Percentiles rank a stretch among this genome's conserved stretches.
phyloP scores from a whole-genome alignment of 2,113 vertebrate species.

The Ovibos moschatus region DNA sequence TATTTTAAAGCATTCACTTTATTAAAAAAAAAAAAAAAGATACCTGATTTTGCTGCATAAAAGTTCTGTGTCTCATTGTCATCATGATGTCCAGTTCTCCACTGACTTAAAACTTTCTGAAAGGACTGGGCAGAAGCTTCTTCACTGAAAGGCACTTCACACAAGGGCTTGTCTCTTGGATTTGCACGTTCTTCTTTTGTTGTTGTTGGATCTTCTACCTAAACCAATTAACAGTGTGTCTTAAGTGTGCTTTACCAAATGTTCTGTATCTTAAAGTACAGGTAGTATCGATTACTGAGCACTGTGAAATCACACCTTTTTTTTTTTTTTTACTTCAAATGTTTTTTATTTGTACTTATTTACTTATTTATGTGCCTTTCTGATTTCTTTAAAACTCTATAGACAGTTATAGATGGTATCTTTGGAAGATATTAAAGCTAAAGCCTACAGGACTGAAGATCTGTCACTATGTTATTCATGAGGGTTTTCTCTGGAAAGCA shows the following conservation, averaged over 20 bases:
- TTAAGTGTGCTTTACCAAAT: neutral
- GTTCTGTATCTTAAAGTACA: neutral
- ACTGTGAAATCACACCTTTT: neutral
- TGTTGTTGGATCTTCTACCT: constrained; percentile 55
- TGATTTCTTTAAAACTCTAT: neutral
- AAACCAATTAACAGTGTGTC: constrained; percentile 57
- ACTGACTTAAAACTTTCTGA: constrained; percentile 84
- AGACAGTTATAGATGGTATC: neutral
- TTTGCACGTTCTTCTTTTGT: neutral
- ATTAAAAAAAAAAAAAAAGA: neutral
- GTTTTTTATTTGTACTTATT: neutral
- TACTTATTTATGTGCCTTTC: neutral
- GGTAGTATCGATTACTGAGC: neutral
- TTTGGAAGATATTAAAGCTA: constrained; percentile 1
- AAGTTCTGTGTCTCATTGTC: neutral
- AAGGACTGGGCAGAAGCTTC: constrained; percentile 85
- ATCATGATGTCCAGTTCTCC: constrained; percentile 75
- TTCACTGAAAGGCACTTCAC: constrained; percentile 83
- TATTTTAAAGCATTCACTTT: neutral
- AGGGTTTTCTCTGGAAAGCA: neutral
- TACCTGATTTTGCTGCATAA: constrained; percentile 80
- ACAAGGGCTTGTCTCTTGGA: constrained; percentile 53
- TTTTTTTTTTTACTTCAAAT: neutral
- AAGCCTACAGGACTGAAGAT: neutral
- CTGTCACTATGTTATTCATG: neutral